A percentile compares a stretch with the other conserved stretches of the same genome.
Evolutionary conservation across 2,113 vertebrate genomes (phyloP).

Genomic region (Lamprotornis superbus): DNA sequence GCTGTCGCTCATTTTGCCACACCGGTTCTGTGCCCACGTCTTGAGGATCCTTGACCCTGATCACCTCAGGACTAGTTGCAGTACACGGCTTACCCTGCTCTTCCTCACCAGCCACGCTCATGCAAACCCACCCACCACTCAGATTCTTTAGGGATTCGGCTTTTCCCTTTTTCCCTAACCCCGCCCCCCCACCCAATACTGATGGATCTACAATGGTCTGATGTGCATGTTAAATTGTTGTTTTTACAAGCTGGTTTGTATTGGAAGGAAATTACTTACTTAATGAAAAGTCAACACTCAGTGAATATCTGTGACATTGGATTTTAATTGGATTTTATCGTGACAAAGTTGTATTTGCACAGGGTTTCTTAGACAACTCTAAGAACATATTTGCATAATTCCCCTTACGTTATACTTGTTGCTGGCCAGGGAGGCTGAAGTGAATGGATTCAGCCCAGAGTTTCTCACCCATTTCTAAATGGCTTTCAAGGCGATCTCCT

Average conservation of each 20-base stretch:
- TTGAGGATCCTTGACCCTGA: rapidly evolving
- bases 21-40: rapidly evolving
- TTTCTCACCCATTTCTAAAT: not conserved
- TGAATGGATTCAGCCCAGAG: not conserved
- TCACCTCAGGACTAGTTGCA: rapidly evolving
- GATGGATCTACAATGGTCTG: not conserved
- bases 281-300: not conserved
- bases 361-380: not conserved
- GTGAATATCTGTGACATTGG: rapidly evolving
- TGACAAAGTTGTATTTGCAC: not conserved
- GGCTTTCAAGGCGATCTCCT: not conserved
- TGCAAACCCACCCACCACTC: not conserved
- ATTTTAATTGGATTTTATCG: not conserved
- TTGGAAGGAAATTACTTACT: not conserved
- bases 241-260: not conserved
- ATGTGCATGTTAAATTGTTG: rapidly evolving
- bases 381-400: not conserved
- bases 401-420: rapidly evolving
- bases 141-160: not conserved
- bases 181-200: rapidly evolving
- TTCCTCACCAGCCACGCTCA: not conserved
- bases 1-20: rapidly evolving
- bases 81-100: rapidly evolving
- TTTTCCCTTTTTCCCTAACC: no score
- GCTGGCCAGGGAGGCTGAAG: not conserved